phyloP scores from a whole-genome alignment of 2,888 invertebrate species.

The Lasiommata megera region DNA sequence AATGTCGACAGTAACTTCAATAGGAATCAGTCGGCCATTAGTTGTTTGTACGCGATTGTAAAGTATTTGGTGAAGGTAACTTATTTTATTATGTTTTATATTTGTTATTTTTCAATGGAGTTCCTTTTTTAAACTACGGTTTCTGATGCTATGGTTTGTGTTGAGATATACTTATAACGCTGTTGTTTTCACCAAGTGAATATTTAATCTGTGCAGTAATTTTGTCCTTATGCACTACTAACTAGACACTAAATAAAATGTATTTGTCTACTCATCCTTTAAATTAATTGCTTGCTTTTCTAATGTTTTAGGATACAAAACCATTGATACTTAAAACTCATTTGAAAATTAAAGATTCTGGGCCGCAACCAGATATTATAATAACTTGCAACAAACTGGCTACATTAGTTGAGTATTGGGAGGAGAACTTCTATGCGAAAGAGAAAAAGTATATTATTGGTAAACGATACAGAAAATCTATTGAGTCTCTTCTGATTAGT shows the following conservation, averaged over 20 bases:
- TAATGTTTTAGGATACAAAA: constrained; percentile 58
- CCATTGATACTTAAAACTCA: constrained; percentile 61
- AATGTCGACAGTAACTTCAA: constrained; percentile 66
- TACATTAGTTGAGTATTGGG: constrained; percentile 71
- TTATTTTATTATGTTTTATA: too few relatives aligned
- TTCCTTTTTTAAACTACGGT: too few relatives aligned
- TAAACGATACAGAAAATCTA: constrained; percentile 46
- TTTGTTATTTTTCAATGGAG: too few relatives aligned
- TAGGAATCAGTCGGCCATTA: constrained; percentile 71
- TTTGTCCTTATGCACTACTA: too few relatives aligned
- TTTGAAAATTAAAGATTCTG: constrained; percentile 51
- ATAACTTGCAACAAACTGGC: constrained; percentile 67
- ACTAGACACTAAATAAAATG: too few relatives aligned
- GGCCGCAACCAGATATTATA: constrained; percentile 61
- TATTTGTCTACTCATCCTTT: too few relatives aligned
- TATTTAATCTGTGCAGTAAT: too few relatives aligned
- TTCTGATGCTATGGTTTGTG: too few relatives aligned
- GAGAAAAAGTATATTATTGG: constrained; percentile 40
- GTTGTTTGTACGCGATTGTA: constrained; percentile 70
- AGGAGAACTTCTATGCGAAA: constrained; percentile 55
- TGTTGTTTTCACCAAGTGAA: too few relatives aligned
- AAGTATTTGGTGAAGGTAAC: constrained; percentile 73
- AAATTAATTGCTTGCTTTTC: neutral
- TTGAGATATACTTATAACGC: too few relatives aligned
- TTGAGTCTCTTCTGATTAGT: constrained; percentile 63